A percentile compares a stretch with the other conserved stretches of the same genome.
Conservation (phyloP, 2,113 vertebrate species). For the Cheilinus undulatus region DNA sequence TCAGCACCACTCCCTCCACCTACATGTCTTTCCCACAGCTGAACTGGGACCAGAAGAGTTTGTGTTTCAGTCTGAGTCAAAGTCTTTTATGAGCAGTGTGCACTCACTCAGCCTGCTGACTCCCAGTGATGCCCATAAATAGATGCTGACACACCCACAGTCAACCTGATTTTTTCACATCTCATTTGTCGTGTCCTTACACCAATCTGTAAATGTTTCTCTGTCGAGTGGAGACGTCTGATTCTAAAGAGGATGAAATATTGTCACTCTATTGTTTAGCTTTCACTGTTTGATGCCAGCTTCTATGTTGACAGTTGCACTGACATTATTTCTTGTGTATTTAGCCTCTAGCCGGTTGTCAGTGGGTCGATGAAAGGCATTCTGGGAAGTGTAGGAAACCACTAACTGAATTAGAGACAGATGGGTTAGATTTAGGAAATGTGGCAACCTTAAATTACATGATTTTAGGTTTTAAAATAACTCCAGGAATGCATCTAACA, state of each 20-base stretch:
- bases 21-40: conserved; percentile 1
- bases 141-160: conserved; percentile 7
- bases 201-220: conserved; percentile 10
- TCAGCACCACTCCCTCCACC: conserved; percentile 3
- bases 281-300: not conserved
- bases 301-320: not conserved
- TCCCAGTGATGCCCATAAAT: not conserved
- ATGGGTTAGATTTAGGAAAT: conserved; percentile 7
- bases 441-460: conserved; percentile 35
- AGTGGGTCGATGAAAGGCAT: conserved; percentile 41
- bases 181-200: not conserved
- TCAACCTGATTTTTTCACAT: conserved; percentile 12
- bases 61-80: not conserved
- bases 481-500: not conserved
- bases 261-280: too few species aligned
- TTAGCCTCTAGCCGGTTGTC: not conserved
- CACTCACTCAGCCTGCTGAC: not conserved
- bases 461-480: conserved; percentile 35
- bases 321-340: not conserved
- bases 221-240: too few species aligned
- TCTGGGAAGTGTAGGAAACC: conserved; percentile 52
- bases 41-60: not conserved
- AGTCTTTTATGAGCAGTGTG: not conserved
- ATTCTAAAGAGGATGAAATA: too few species aligned
- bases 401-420: conserved; percentile 6